Conservation (phyloP, 2,797 vertebrate genomes). For the Lepus townsendii region DNA sequence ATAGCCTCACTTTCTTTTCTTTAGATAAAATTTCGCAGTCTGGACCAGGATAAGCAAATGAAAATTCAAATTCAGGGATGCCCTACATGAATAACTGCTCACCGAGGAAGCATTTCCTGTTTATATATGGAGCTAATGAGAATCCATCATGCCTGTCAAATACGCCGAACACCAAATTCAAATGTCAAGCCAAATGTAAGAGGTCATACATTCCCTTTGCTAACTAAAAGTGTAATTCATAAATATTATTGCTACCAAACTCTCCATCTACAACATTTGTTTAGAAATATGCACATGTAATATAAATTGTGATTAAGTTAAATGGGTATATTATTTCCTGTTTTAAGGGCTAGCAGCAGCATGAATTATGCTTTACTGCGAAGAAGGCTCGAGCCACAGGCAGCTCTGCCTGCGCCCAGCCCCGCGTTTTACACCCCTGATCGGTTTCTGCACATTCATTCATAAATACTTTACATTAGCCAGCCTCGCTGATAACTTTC, state of each 20-base stretch:
- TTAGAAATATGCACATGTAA: constrained; percentile 93
- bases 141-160: constrained; percentile 92
- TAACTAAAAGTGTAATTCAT: constrained; percentile 94
- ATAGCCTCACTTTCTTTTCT: neutral
- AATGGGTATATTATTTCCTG: constrained; percentile 94
- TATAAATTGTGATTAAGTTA: constrained; percentile 93
- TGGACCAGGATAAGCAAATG: constrained; percentile 81
- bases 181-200: constrained; percentile 93
- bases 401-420: constrained; percentile 78
- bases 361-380: constrained; percentile 91
- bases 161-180: constrained; percentile 90
- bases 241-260: constrained; percentile 94
- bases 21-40: constrained; percentile 74
- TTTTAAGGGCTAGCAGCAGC: constrained; percentile 91
- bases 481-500: constrained; percentile 73
- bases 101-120: constrained; percentile 93
- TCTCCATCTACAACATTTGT: constrained; percentile 92
- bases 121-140: constrained; percentile 92
- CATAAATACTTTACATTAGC: constrained; percentile 84
- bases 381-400: constrained; percentile 87
- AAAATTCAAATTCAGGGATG: constrained; percentile 87
- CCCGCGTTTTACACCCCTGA: constrained; percentile 77
- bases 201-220: constrained; percentile 93
- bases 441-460: constrained; percentile 79
- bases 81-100: constrained; percentile 90